Evolutionary conservation across 2,113 vertebrate genomes (phyloP).

Genomic region (Anhinga rufa): DNA sequence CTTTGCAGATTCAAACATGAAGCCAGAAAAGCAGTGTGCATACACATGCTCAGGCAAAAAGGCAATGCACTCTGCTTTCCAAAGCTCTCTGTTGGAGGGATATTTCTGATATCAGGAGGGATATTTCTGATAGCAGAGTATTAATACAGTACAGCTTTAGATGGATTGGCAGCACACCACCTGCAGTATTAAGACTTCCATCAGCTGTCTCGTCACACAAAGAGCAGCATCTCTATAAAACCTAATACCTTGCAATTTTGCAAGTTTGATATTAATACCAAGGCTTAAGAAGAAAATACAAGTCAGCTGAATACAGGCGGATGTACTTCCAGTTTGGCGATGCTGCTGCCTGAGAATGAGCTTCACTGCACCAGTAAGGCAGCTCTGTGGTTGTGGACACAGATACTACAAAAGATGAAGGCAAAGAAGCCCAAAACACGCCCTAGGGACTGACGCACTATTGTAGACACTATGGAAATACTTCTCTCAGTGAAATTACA

Average conservation of each 20-base stretch:
- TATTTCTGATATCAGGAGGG: not conserved
- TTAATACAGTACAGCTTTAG: not conserved
- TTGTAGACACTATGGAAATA: not conserved
- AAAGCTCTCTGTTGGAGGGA: not conserved
- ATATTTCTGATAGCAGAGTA: not conserved
- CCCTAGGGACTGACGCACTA: fast-evolving
- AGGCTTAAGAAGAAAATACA: not conserved
- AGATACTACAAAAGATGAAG: not conserved
- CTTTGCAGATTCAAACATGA: not conserved
- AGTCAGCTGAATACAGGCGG: not conserved
- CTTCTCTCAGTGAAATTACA: not conserved
- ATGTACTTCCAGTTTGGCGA: not conserved
- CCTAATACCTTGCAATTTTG: not conserved
- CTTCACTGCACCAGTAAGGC: not conserved
- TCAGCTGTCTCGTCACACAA: not conserved
- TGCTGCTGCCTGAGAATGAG: not conserved
- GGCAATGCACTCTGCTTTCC: not conserved
- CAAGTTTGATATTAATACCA: not conserved
- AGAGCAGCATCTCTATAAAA: not conserved
- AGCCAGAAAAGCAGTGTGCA: not conserved
- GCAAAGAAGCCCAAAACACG: not conserved
- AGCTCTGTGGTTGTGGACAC: not conserved
- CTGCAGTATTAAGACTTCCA: conserved; percentile 1
- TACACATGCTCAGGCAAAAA: not conserved
- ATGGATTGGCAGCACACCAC: conserved; percentile 11